Conservation (phyloP, 2,113 vertebrate genomes). For the Hucho hucho region DNA sequence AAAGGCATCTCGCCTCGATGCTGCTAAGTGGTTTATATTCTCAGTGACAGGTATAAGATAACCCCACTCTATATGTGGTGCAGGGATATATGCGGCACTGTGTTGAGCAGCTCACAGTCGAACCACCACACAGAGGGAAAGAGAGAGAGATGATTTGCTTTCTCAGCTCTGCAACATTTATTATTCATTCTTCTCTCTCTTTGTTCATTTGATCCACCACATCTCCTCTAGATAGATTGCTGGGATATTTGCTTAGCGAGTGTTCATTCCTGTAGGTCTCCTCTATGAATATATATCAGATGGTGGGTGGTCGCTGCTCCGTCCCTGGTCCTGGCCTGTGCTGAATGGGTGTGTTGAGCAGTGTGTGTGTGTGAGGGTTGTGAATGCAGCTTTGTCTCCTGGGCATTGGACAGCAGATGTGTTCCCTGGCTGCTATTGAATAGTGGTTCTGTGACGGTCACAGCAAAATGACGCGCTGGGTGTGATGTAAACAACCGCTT, state of each 20-base stretch:
- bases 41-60: conserved; percentile 24
- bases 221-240: too few relatives aligned
- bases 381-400: conserved; percentile 61
- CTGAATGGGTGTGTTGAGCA: neutral
- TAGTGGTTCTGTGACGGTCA: conserved; percentile 43
- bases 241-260: too few relatives aligned
- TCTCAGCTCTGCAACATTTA: neutral
- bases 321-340: neutral
- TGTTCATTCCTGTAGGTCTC: neutral
- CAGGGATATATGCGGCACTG: neutral
- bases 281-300: conserved; percentile 33
- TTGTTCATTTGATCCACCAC: too few relatives aligned
- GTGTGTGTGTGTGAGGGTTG: neutral
- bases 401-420: conserved; percentile 29
- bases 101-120: neutral
- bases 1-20: conserved; percentile 35
- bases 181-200: conserved; percentile 8
- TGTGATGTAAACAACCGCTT: neutral
- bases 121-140: neutral
- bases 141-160: neutral
- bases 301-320: neutral
- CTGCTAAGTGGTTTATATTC: conserved; percentile 27
- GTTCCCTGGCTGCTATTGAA: conserved; percentile 40
- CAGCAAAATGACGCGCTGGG: neutral
- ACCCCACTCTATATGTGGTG: conserved; percentile 3